A percentile compares a stretch with the other conserved stretches of the same genome.
Conservation (phyloP, 2,888 invertebrate species). For the Andrena haemorrhoa region DNA sequence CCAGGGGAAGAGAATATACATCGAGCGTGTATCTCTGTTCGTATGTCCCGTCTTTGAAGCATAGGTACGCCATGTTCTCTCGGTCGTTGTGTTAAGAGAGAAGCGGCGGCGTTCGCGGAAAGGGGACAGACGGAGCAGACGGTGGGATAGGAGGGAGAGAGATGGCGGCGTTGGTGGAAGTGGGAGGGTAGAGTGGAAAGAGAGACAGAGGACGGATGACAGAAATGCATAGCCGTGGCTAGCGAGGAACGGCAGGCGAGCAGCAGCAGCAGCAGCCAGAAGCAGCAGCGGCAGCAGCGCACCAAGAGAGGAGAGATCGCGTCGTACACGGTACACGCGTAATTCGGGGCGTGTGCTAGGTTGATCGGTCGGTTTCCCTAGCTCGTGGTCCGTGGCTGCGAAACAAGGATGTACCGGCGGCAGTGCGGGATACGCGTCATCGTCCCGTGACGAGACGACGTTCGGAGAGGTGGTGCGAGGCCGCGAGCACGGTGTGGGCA, state of each 20-base stretch:
- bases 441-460: slow-evolving; percentile 62
- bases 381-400: slow-evolving; percentile 46
- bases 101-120: slow-evolving; percentile 39
- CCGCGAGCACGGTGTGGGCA: slow-evolving; percentile 62
- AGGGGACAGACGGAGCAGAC: slow-evolving; percentile 41
- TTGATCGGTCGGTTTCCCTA: slow-evolving; percentile 44
- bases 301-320: slow-evolving; percentile 59
- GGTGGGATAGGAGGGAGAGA: slow-evolving; percentile 21
- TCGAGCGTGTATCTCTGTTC: slow-evolving; percentile 47
- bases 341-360: slow-evolving; percentile 78
- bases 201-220: slow-evolving; percentile 71
- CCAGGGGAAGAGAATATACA: slow-evolving; percentile 47
- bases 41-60: slow-evolving; percentile 54
- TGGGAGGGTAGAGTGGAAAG: slow-evolving; percentile 50
- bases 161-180: slow-evolving; percentile 14
- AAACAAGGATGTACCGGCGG: slow-evolving; percentile 57
- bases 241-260: slow-evolving; percentile 23
- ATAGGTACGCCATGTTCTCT: slow-evolving; percentile 75
- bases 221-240: slow-evolving; percentile 77
- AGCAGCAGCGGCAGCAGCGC: slow-evolving; percentile 67
- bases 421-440: slow-evolving; percentile 63
- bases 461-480: slow-evolving; percentile 45
- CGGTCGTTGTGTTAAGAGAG: slow-evolving; percentile 61
- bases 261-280: slow-evolving; percentile 53
- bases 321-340: slow-evolving; percentile 76